Evolutionary conservation across 2,113 vertebrate species (phyloP).

Genomic region (Rhizomys pruinosus): DNA sequence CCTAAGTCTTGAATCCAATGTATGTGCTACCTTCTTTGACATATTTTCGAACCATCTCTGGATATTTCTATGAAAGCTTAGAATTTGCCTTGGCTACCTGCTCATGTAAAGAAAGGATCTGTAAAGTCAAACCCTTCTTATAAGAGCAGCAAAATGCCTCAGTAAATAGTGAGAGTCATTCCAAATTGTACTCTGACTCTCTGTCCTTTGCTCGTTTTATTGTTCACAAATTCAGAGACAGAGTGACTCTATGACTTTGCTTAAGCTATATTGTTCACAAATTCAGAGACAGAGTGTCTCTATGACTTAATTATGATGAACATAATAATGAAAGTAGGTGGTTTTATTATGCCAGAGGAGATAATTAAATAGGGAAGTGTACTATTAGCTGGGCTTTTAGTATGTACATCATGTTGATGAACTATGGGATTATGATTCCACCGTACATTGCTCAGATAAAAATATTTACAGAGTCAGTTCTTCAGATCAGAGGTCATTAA

Average conservation of each 20-base stretch:
- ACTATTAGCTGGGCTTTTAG: conserved; percentile 76
- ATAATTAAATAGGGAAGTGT: conserved; percentile 83
- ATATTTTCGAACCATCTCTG: conserved; percentile 43
- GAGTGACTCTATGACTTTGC: conserved; percentile 63
- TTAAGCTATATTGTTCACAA: conserved; percentile 59
- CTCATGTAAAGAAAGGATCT: neutral
- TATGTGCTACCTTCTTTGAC: neutral
- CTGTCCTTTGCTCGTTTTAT: conserved; percentile 67
- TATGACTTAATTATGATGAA: conserved; percentile 76
- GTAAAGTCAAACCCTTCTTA: conserved; percentile 27
- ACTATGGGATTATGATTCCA: conserved; percentile 73
- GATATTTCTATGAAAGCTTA: conserved; percentile 15
- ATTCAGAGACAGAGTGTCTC: conserved; percentile 57
- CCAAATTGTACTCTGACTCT: conserved; percentile 60
- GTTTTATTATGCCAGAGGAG: conserved; percentile 71
- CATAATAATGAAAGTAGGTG: conserved; percentile 73
- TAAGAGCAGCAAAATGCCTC: conserved; percentile 56
- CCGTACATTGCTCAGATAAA: conserved; percentile 77
- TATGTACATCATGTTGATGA: conserved; percentile 78
- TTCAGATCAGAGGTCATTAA: conserved; percentile 74
- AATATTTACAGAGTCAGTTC: conserved; percentile 80
- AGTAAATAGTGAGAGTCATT: conserved; percentile 53
- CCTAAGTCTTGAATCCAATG: neutral
- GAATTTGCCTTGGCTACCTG: conserved; percentile 44
- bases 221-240: conserved; percentile 56